phyloP scores from a whole-genome alignment of 2,888 invertebrate species.

The Anaspis maculata region DNA sequence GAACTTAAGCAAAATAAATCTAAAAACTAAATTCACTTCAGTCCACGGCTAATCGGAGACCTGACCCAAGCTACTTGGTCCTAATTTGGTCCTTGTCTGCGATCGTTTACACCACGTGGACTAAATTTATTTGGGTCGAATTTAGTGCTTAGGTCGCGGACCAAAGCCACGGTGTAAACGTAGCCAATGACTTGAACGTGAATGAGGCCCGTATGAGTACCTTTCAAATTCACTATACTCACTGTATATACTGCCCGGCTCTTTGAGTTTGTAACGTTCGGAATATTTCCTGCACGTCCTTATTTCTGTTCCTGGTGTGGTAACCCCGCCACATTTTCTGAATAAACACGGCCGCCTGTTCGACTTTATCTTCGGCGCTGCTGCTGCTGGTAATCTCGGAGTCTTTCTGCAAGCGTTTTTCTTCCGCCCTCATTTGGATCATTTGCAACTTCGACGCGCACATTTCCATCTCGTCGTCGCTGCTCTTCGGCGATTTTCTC shows the following conservation, averaged over 20 bases:
- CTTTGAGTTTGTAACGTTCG: conserved; percentile 68
- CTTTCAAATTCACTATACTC: no score
- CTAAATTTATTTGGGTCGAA: no score
- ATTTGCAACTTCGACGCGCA: conserved; percentile 59
- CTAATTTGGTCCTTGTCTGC: no score
- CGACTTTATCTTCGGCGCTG: conserved; percentile 37
- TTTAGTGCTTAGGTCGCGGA: no score
- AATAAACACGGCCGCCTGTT: conserved; percentile 64
- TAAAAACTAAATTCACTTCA: no score
- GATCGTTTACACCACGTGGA: no score
- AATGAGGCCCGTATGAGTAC: no score
- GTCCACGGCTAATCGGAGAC: no score
- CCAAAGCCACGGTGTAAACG: no score
- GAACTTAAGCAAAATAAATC: no score
- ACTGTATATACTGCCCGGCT: conserved; percentile 79
- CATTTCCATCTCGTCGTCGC: conserved; percentile 55
- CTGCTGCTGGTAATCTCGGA: conserved; percentile 26
- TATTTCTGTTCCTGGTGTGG: conserved; percentile 64
- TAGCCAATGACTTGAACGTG: no score
- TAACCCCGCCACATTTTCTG: conserved; percentile 85
- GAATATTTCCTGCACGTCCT: conserved; percentile 53
- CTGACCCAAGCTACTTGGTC: no score
- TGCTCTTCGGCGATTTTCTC: conserved; percentile 34
- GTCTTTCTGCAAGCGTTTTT: conserved; percentile 33
- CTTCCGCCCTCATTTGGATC: conserved; percentile 54